These are phyloP conservation scores for Gastrophysa polygoni DNA, from an alignment of 2,888 invertebrate species.

Conservation along the genomic window DNA sequence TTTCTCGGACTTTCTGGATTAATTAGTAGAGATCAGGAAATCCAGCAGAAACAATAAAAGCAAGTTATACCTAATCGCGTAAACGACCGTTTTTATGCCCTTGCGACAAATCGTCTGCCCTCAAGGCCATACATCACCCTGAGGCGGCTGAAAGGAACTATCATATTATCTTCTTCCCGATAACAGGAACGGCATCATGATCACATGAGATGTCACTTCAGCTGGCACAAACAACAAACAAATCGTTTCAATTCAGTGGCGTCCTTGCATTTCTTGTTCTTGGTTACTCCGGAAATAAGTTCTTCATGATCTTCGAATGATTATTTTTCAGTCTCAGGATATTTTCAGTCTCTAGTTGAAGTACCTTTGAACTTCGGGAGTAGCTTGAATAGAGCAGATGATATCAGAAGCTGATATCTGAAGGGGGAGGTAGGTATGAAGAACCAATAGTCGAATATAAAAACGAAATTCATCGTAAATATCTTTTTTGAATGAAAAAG, in stretches of 20 bases:
- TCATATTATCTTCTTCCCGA: slow-evolving; percentile 41
- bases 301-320: too few relatives aligned
- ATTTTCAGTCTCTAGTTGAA: too few relatives aligned
- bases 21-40: slow-evolving; percentile 29
- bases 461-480: too few relatives aligned
- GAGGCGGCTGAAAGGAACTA: slow-evolving; percentile 34
- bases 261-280: neutral
- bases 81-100: slow-evolving; percentile 35
- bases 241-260: slow-evolving; percentile 24
- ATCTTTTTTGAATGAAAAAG: too few relatives aligned
- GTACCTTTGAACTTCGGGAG: too few relatives aligned
- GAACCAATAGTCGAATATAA: too few relatives aligned
- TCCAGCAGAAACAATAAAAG: slow-evolving; percentile 31
- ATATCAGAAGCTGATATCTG: too few relatives aligned
- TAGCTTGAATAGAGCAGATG: too few relatives aligned
- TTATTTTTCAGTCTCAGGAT: too few relatives aligned
- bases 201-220: slow-evolving; percentile 51
- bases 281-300: too few relatives aligned
- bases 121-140: slow-evolving; percentile 33
- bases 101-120: slow-evolving; percentile 28
- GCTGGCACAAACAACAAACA: slow-evolving; percentile 53
- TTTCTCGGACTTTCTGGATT: too few relatives aligned
- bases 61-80: slow-evolving; percentile 35
- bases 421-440: too few relatives aligned
- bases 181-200: slow-evolving; percentile 54